Conservation (phyloP, 92 coral and sea anemone genomes). For the Parazoanthus atlanticus region DNA sequence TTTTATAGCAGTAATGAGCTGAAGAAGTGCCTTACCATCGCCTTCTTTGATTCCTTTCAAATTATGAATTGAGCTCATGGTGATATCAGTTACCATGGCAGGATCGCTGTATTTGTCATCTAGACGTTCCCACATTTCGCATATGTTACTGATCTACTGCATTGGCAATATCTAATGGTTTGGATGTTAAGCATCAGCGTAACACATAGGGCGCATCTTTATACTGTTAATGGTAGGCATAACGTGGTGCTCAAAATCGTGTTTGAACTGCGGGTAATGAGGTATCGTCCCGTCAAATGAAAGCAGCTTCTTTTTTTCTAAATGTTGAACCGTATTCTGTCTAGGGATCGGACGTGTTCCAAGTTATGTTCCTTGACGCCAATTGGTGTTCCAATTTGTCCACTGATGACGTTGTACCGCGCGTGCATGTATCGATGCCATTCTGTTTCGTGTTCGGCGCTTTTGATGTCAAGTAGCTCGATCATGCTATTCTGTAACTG, state of each 20-base stretch:
- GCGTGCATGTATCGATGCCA: conserved; percentile 5
- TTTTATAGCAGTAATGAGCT: conserved; percentile 46
- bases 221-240: conserved; percentile 18
- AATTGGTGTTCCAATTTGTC: conserved; percentile 38
- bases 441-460: too few relatives aligned
- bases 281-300: conserved; percentile 35
- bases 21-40: conserved; percentile 19
- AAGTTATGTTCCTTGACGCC: conserved; percentile 24
- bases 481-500: conserved; percentile 17
- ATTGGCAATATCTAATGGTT: too few relatives aligned
- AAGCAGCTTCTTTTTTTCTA: conserved; percentile 52
- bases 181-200: too few relatives aligned
- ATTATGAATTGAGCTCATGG: conserved; percentile 27
- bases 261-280: too few relatives aligned
- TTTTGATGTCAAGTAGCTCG: conserved; percentile 17
- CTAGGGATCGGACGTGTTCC: conserved; percentile 27
- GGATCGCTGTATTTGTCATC: conserved; percentile 49
- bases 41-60: conserved; percentile 27
- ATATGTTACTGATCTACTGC: conserved; percentile 49
- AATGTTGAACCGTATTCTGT: too few relatives aligned
- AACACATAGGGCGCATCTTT: conserved; percentile 11
- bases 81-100: conserved; percentile 24
- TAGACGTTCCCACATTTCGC: conserved; percentile 55
- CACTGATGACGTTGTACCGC: conserved; percentile 27
- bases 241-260: too few relatives aligned